Base-by-base conservation (phyloP, 2,797 vertebrate species). In the Delichon dasypus region DNA sequence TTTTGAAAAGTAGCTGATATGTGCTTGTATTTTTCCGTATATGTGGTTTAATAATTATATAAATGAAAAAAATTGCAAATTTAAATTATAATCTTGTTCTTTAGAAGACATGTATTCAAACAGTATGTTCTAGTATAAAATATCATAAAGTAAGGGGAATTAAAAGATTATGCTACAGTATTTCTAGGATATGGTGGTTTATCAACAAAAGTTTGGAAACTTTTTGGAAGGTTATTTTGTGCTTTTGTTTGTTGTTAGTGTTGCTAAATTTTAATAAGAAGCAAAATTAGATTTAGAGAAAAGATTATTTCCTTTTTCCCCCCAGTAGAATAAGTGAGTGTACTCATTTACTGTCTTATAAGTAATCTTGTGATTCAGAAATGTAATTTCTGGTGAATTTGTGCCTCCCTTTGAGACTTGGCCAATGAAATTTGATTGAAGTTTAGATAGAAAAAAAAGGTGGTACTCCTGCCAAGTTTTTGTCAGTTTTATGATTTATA, bases 401-500 rank as follows among this genome's bases (percentile, higher is more conserved):
- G 2, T 8, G 2, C 2, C 44, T 89, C 53, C 21, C 6, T 96
- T 90, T 94, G 78, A 76, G 60, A 85, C 45, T 74, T 67, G 66
- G 81, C 75, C 57, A 53, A 50, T 83, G 82, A 91, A 71, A 89
- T 86, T 75, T 93, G 85, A 78, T 58, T 90, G 66, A 92, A 96
- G 89, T 83, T 88, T 71, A 88, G 29, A 40, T 38, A 84, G 19
- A 15, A 75, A 30, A 83, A 83, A 82, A 72, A 61, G 34, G 18
- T 74, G 45, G 42, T 83, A 42, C 4, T 85, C 11, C 51, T 95
- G 94, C 96, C 94, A 97, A 93, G 42, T 79, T 95, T 91, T 94
- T 95, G 90, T 94, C 84, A 2, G 0, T 57, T n/a, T 87, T 79
- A 54, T 84, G 96, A 96, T 97, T 95, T 90, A 94, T 96, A 79